phyloP scores from a whole-genome alignment of 2,888 invertebrate genomes.

The Zele albiditarsus region DNA sequence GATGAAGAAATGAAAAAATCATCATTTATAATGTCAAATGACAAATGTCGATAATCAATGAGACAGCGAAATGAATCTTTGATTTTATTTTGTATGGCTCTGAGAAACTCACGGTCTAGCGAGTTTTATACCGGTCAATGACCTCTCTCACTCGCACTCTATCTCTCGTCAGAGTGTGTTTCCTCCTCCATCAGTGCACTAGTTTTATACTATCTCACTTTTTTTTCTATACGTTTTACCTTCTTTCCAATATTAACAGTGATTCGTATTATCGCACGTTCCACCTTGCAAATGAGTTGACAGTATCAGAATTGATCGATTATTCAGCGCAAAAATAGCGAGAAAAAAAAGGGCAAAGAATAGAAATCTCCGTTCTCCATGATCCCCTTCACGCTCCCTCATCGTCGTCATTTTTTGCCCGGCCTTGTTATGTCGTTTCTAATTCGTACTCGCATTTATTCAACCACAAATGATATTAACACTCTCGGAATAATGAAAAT shows the following conservation, averaged over 20 bases:
- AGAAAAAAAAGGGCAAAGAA: conserved; percentile 23
- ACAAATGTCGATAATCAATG: conserved; percentile 34
- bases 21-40: not conserved
- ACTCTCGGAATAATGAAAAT: not conserved
- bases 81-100: conserved; percentile 33
- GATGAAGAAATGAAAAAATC: not conserved
- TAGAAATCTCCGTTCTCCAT: conserved; percentile 4
- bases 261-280: conserved; percentile 11
- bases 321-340: conserved; percentile 11
- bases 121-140: conserved; percentile 66
- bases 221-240: not conserved
- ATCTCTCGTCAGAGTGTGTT: conserved; percentile 13
- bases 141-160: conserved; percentile 53
- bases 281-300: conserved; percentile 22
- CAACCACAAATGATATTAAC: not conserved
- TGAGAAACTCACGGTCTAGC: conserved; percentile 66
- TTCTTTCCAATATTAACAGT: conserved; percentile 24
- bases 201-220: conserved; percentile 11
- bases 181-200: conserved; percentile 12
- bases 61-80: conserved; percentile 13
- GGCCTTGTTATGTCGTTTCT: not conserved
- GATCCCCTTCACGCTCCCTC: conserved; percentile 15
- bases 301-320: conserved; percentile 29
- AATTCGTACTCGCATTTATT: not conserved
- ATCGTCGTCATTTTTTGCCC: not conserved